Conservation (phyloP, 2,888 invertebrate species). For the Idaea aversata region DNA sequence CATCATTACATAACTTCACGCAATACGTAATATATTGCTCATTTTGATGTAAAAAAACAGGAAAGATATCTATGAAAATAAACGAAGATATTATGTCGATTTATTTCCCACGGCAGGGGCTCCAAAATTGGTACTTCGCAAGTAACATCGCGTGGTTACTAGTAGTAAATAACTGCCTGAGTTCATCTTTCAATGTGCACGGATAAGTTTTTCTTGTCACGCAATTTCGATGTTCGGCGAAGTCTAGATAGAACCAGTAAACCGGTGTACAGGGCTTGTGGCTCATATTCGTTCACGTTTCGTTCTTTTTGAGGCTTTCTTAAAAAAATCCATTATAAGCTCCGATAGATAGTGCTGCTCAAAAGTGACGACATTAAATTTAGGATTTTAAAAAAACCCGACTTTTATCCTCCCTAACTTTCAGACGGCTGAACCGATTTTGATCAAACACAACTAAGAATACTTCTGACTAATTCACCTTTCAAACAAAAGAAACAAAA, state of each 20-base stretch:
- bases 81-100: not conserved
- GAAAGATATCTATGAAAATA: slow-evolving; percentile 1
- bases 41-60: not conserved
- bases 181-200: slow-evolving; percentile 1
- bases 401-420: too few relatives aligned
- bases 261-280: not conserved
- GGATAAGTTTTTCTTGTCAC: slow-evolving; percentile 1
- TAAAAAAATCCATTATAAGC: not conserved
- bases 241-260: slow-evolving; percentile 1
- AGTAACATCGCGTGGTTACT: not conserved
- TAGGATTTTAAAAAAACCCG: too few relatives aligned
- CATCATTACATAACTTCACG: not conserved
- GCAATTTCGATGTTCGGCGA: not conserved
- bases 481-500: too few relatives aligned
- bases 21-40: not conserved
- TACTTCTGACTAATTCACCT: too few relatives aligned
- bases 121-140: not conserved
- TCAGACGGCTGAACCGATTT: too few relatives aligned
- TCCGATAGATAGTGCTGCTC: too few relatives aligned
- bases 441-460: too few relatives aligned
- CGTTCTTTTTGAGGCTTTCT: not conserved
- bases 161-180: not conserved
- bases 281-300: not conserved
- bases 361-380: too few relatives aligned
- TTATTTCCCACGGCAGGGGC: not conserved